Evolutionary conservation across 2,888 invertebrate species (phyloP).

Genomic region (Ischnura elegans): DNA sequence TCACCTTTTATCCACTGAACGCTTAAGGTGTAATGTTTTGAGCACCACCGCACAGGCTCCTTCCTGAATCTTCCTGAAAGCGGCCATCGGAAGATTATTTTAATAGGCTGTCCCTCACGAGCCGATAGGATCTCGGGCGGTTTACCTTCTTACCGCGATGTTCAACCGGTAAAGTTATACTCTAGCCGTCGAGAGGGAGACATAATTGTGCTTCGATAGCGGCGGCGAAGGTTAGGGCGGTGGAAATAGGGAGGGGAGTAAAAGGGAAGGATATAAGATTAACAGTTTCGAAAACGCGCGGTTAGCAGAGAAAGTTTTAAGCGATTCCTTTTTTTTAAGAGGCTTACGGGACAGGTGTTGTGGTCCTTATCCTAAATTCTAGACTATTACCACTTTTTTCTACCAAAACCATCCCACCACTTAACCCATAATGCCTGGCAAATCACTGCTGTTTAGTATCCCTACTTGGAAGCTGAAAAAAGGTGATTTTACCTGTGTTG

Average conservation of each 20-base stretch:
- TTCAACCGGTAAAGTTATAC: not conserved
- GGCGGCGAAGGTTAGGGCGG: not conserved
- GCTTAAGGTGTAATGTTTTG: not conserved
- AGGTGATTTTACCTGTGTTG: not conserved
- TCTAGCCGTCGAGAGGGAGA: slow-evolving; percentile 25
- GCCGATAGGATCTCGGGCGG: slow-evolving; percentile 45
- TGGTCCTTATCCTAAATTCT: slow-evolving; percentile 17
- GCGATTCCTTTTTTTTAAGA: not conserved
- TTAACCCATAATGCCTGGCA: slow-evolving; percentile 56
- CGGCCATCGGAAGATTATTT: not conserved
- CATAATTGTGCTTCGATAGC: slow-evolving; percentile 1
- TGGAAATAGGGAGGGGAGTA: not conserved
- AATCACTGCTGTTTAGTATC: slow-evolving; percentile 54
- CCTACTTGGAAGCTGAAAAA: slow-evolving; percentile 4
- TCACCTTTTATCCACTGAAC: not conserved
- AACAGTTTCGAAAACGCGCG: slow-evolving; percentile 46
- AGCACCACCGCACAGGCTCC: not conserved
- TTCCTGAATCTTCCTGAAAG: not conserved
- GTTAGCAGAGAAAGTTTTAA: not conserved
- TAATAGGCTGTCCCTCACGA: slow-evolving; percentile 32
- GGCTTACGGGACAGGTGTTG: slow-evolving; percentile 50
- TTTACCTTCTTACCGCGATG: not conserved
- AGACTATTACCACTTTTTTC: not conserved
- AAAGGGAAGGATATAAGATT: slow-evolving; percentile 17
- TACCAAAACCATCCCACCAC: slow-evolving; percentile 28